These are phyloP conservation scores for Scelioninae gen. 2 DNA, from an alignment of 2,888 invertebrate genomes.

Conservation along the genomic window DNA sequence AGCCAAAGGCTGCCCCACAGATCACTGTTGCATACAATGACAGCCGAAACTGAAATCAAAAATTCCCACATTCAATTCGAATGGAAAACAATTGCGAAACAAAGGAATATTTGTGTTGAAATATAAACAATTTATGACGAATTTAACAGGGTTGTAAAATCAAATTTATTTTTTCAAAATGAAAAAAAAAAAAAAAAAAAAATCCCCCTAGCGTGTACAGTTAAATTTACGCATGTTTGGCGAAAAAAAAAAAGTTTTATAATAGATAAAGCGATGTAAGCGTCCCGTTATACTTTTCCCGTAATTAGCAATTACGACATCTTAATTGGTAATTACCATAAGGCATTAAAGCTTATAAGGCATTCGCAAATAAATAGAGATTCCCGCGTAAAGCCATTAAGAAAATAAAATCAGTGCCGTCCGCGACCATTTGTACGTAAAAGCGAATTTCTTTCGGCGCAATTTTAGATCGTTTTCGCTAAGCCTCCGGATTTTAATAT, in stretches of 20 bases:
- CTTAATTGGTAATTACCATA: constrained; percentile 61
- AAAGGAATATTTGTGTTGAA: too few species aligned
- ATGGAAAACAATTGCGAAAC: too few species aligned
- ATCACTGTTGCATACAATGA: too few species aligned
- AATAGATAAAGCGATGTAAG: constrained; percentile 53
- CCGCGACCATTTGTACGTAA: constrained; percentile 48
- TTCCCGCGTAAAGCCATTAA: constrained; percentile 56
- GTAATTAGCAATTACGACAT: constrained; percentile 61
- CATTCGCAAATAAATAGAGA: constrained; percentile 59
- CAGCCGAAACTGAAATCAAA: too few species aligned
- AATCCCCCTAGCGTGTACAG: constrained; percentile 44
- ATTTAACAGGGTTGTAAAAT: constrained; percentile 27
- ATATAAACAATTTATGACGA: constrained; percentile 20
- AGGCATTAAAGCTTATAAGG: constrained; percentile 58
- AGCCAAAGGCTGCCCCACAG: too few species aligned
- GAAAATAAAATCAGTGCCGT: constrained; percentile 56
- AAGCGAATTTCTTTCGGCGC: constrained; percentile 57
- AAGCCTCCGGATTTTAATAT: constrained; percentile 51
- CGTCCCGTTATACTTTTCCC: constrained; percentile 62
- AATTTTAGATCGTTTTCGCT: constrained; percentile 47
- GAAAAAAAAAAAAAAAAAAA: constrained; percentile 54
- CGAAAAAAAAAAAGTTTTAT: constrained; percentile 40
- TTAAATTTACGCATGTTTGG: constrained; percentile 52
- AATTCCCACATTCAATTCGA: too few species aligned
- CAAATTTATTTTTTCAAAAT: constrained; percentile 40